Percentiles rank a stretch among this genome's conserved stretches.
phyloP scores from a whole-genome alignment of 2,888 invertebrate species.

The Aleiodes alternator region DNA sequence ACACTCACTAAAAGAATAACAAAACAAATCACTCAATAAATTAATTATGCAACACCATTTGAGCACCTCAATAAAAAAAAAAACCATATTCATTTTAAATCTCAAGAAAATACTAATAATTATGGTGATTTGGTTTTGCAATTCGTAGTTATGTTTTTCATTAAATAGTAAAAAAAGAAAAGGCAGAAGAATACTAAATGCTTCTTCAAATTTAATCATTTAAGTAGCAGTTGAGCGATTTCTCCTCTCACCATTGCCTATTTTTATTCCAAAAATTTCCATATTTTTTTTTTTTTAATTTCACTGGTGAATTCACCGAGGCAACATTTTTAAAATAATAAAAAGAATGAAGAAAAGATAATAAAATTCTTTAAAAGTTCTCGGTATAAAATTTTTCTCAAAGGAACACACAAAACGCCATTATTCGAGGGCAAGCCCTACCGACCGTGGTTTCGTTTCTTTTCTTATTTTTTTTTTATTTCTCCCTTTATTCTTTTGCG shows the following conservation, averaged over 20 bases:
- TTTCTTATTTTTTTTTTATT: constrained; percentile 30
- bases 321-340: too few species aligned
- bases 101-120: constrained; percentile 30
- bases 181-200: constrained; percentile 43
- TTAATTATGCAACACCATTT: constrained; percentile 26
- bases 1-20: constrained; percentile 29
- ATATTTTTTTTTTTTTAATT: too few species aligned
- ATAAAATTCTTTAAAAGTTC: too few species aligned
- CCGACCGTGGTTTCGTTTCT: constrained; percentile 9
- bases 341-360: too few species aligned
- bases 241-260: too few species aligned
- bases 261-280: too few species aligned
- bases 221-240: constrained; percentile 44
- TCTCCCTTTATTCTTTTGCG: background rate
- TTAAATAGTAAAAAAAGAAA: background rate
- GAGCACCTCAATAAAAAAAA: background rate
- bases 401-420: constrained; percentile 16
- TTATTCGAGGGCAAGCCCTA: constrained; percentile 42
- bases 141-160: constrained; percentile 47
- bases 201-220: constrained; percentile 38
- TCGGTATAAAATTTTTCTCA: background rate
- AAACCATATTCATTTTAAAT: background rate
- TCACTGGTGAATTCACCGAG: too few species aligned
- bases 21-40: constrained; percentile 33
- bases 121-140: constrained; percentile 48